Evolutionary conservation across 2,797 vertebrate species (phyloP), one percentile per base, ranked within the genome.

Genomic region (Pseudomugil gertrudae): DNA sequence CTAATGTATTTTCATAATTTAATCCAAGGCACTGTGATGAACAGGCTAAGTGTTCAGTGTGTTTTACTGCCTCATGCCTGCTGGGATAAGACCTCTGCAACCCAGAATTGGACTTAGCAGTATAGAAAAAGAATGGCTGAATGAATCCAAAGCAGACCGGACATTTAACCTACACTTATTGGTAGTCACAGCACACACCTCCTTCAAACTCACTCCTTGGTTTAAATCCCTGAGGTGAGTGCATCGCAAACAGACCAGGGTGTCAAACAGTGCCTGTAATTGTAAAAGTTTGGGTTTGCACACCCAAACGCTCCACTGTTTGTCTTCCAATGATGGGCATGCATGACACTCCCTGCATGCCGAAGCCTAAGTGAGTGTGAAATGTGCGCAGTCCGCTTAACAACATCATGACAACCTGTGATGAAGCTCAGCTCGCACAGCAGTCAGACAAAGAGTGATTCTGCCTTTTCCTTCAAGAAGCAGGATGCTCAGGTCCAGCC

Each of bases 281-380:
- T 84, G 80, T 77, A 73, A 87, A 38, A 86, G 71, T 43, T 55
- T 35, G 56, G 56, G 51, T 54, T 11, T 69, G 81, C 58, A 30
- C 68, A 57, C 64, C 57, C 65, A 32, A 69, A 70, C 43, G n/a
- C 79, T 60, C 47, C 47, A 33, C 72, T 76, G 80, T 88, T 90
- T 80, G 80, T 77, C 78, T 78, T 67, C 73, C 75, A 68, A 73
- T 80, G 85, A 84, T 5, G 65, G 71, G 54, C 57, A 40, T 13
- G 59, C n/a, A n/a, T n/a, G n/a, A 19, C 5, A 52, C 24, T 55
- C 64, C 43, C 48, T 63, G 78, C 83, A 81, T 84, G 82, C 79
- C 81, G 33, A 79, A 73, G 79, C 69, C 76, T 86, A 85, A 89
- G 74, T 76, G 84, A 72, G 75, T 85, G 84, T 90, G 83, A 90